Base-by-base conservation (phyloP, 2,797 vertebrate genomes). In the Tapirus indicus region DNA sequence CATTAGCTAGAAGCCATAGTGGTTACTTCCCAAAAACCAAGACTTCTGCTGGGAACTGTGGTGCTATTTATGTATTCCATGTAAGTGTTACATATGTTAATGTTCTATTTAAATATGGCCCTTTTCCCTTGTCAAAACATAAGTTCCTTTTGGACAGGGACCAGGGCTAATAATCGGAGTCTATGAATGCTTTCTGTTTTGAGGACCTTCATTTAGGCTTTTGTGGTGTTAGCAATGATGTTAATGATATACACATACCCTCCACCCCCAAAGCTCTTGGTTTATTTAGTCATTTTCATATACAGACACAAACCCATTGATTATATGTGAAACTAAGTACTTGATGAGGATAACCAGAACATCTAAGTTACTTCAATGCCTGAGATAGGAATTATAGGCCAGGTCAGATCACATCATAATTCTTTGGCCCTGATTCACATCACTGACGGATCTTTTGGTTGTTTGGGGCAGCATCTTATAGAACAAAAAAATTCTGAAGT, bases 61-160 rank as follows among this genome's bases (percentile, higher is more conserved):
- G 3, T 68, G 54, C 27, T 86, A 41, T 44, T 82, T 60, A 68
- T 74, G 11, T 32, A 77, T 60, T 44, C 35, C 11, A 20, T 25
- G 32, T 44, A 52, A 54, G 64, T 74, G 41, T 47, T 68, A 60
- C 13, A 47, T 35, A 18, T 47, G 44, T 27, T 71, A 54, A n/a
- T n/a, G 49, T 54, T 56, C 56, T 68, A 86, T 60, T 56, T 72
- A 68, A 68, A 52, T 89, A 35, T 90, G 75, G 56, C 41, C 44
- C 29, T 49, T 58, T 49, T 58, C 27, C 35, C 47, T 78, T 66
- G 49, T 54, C 78, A 94, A 86, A 91, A 68, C 3, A 1, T 49
- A 86, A 64, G 25, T 68, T 94, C 25, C 56, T 89, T 92, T 96
- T 32, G 90, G 69, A 78, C 16, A 93, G 25, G 69, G 49, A 94